Percentiles rank a stretch among this genome's conserved stretches.
Evolutionary conservation across 2,113 vertebrate genomes (phyloP).

Genomic region (Phrynocephalus versicolor): DNA sequence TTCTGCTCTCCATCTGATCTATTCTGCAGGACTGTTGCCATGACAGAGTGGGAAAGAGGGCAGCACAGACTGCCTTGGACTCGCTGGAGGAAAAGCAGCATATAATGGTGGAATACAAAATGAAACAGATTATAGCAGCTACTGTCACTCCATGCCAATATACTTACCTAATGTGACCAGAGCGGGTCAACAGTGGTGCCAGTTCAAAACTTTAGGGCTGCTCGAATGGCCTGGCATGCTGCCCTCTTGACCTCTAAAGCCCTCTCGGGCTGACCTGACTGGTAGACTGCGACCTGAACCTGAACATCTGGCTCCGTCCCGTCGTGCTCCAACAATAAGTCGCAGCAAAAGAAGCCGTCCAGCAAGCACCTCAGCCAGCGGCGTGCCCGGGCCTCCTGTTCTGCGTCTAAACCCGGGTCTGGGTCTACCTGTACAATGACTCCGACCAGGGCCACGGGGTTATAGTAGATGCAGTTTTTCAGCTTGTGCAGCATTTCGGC

Average conservation of each 20-base stretch:
- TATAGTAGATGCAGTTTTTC: slow-evolving; percentile 31
- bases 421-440: slow-evolving; percentile 32
- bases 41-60: no score
- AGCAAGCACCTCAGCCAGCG: slow-evolving; percentile 32
- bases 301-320: slow-evolving; percentile 34
- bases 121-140: no score
- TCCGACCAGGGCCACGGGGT: slow-evolving; percentile 31
- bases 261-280: slow-evolving; percentile 20
- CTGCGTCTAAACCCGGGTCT: slow-evolving; percentile 17
- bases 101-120: no score
- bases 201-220: slow-evolving; percentile 36
- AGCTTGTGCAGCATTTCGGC: slow-evolving; percentile 33
- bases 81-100: no score
- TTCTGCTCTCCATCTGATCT: no score
- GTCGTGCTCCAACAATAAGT: slow-evolving; percentile 19
- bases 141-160: neutral
- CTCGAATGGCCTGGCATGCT: slow-evolving; percentile 36
- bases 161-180: slow-evolving; percentile 19
- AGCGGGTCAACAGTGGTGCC: neutral
- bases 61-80: no score
- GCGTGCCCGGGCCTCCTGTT: slow-evolving; percentile 27
- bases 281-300: slow-evolving; percentile 38
- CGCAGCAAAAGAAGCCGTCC: slow-evolving; percentile 30
- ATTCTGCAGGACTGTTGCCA: no score
- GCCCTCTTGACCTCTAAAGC: slow-evolving; percentile 33